These are phyloP conservation scores for Perca fluviatilis DNA, from an alignment of 2,113 vertebrate genomes.

Conservation along the genomic window DNA sequence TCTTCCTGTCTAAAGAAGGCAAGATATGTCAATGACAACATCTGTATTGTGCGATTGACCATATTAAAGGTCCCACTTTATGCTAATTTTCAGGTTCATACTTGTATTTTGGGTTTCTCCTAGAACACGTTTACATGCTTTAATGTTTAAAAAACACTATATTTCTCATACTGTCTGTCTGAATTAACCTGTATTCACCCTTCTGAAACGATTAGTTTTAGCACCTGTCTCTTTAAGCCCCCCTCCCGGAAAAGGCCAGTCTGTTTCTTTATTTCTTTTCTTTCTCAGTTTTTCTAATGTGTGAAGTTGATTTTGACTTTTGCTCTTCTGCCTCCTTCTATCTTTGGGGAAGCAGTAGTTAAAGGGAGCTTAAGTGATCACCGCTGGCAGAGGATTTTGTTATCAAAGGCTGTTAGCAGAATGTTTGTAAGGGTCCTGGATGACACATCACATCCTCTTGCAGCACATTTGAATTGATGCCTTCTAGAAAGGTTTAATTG, in stretches of 20 bases:
- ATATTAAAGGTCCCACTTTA: not conserved
- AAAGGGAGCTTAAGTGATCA: constrained; percentile 37
- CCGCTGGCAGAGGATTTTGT: constrained; percentile 50
- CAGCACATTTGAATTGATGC: constrained; percentile 52
- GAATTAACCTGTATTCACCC: no score
- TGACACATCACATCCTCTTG: constrained; percentile 63
- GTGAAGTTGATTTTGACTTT: not conserved
- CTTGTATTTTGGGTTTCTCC: no score
- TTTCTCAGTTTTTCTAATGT: not conserved
- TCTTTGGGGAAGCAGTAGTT: constrained; percentile 31
- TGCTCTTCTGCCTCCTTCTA: not conserved
- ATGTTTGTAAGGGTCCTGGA: constrained; percentile 50
- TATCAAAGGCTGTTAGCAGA: constrained; percentile 48
- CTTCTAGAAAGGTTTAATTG: constrained; percentile 45
- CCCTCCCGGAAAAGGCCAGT: no score
- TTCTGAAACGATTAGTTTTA: no score
- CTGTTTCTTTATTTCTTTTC: not conserved
- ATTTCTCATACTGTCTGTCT: no score
- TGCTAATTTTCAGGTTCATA: no score
- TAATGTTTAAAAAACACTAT: no score
- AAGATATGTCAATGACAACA: not conserved
- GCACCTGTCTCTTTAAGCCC: no score
- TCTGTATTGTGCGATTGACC: not conserved
- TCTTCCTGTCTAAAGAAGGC: not conserved
- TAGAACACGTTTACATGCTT: no score